These are phyloP conservation scores for Baryphthengus martii DNA, from an alignment of 2,113 vertebrate genomes.

Conservation along the genomic window DNA sequence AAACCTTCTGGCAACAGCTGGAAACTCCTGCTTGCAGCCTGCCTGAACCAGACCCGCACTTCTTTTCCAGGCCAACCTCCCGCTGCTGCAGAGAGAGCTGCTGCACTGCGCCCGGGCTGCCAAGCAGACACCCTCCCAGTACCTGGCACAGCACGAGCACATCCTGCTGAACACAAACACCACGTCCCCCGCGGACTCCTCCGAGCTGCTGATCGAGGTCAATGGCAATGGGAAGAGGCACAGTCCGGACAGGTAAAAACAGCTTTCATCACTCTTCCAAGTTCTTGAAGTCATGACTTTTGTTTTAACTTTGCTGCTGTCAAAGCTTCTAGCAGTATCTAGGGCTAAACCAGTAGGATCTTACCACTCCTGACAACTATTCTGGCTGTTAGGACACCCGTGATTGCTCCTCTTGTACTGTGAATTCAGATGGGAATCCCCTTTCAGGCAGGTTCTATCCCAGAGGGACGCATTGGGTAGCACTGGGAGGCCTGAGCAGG, in stretches of 20 bases:
- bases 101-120: constrained; percentile 95
- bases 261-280: fast-evolving
- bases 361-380: fast-evolving
- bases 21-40: not conserved
- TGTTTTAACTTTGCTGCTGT: not conserved
- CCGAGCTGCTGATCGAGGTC: constrained; percentile 92
- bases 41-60: not conserved
- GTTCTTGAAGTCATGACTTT: not conserved
- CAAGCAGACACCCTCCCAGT: constrained; percentile 98
- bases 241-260: constrained; percentile 87
- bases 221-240: constrained; percentile 87
- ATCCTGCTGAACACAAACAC: constrained; percentile 92
- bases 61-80: constrained; percentile 89
- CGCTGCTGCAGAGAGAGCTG: constrained; percentile 93
- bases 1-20: not conserved
- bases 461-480: not conserved
- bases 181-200: constrained; percentile 88
- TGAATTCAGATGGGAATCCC: not conserved
- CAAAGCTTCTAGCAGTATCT: not conserved
- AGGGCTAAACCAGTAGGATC: not conserved
- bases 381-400: not conserved
- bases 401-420: not conserved
- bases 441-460: not conserved
- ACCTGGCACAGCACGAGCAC: constrained; percentile 96
- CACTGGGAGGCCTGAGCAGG: not conserved